Evolutionary conservation across 2,797 vertebrate genomes (phyloP), one percentile per base, ranked within the genome.

Genomic region (Platyrinchus mystaceus): DNA sequence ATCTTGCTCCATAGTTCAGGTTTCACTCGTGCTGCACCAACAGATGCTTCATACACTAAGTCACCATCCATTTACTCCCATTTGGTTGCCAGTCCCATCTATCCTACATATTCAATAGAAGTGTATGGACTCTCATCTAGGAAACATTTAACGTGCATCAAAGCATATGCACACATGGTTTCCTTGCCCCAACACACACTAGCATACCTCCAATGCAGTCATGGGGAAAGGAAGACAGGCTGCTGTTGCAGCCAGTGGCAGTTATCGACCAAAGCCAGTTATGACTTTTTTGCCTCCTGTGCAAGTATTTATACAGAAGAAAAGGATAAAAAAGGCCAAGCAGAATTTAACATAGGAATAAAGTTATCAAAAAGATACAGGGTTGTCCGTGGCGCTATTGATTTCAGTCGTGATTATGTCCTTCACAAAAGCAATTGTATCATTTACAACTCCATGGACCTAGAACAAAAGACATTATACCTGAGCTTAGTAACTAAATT

Each of bases 361-460:
- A 56, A 85, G 22, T 46, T 1, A 78, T 62, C 6, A 2, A 92
- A 98, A 99, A 98, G 99, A 99, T 99, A 99, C 99, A 94, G 99
- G 99, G 90, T 99, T 99, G 96, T 99, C 99, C 1, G 99, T 99
- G 77, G 99, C 99, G 3, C 99, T 99, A 95, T 99, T 99, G 91
- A 99, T 99, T 98, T 99, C 99, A 28, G 98, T 99, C 5, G 97
- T 98, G 90, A 99, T 99, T 93, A 99, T 99, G 94, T 98, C 98
- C 97, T 98, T 98, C 95, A 99, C 99, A 97, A 99, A 99, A 21
- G 97, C 97, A 83, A 99, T 99, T 10, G 99, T 99, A 97, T 99
- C 99, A 71, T 99, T 99, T 73, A 97, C 98, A 75, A 99, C 94
- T 70, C 99, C 99, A 1, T 99, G 99, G 63, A 99, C 98, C 99